Base-by-base conservation (phyloP, 2,113 vertebrate species). In the Ctenodactylus gundi region DNA sequence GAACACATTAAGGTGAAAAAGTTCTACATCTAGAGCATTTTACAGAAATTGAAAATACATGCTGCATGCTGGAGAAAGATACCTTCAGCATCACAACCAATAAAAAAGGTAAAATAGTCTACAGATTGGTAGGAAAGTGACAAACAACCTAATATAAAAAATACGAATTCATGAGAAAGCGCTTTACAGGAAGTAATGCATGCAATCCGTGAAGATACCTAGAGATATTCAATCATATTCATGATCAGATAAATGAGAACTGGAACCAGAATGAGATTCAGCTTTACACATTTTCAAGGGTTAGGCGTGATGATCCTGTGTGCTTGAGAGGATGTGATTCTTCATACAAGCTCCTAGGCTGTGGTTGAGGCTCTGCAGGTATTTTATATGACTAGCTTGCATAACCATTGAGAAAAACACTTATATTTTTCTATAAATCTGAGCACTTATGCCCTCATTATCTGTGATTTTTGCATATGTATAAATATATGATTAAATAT, bases 211-310 rank as follows among this genome's bases (percentile, higher is more conserved):
- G 36, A 88, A 67, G 44, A 82, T 51, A 15, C 55, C 13, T 62
- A 82, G 12, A 36, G 15, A 29, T 76, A 55, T 53, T 94, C 64
- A 93, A 36, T 88, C 76, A 94, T 46, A 90, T 88, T 96, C 88
- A 60, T 93, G 44, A 77, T 77, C 7, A 92, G 23, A 77, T 65
- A 55, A 78, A 92, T 36, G 60, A 15, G 76, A 94, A 92, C 39
- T 75, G n/a, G 76, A 87, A 89, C 15, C 14, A 83, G 29, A 68
- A 89, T 62, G 6, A 83, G 23, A 95, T 96, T 90, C 72, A 84
- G 36, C 70, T 84, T 84, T 75, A 41, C 9, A 20, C 39, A 72
- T 65, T 93, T 93, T 76, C 57, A 64, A 83, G 29, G 23, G 31
- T 77, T 36, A 88, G 25, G n/a, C n/a, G 39, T 85, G 90, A 86